Conservation (phyloP, 92 coral and sea anemone species). For the Palythoa grandiflora region DNA sequence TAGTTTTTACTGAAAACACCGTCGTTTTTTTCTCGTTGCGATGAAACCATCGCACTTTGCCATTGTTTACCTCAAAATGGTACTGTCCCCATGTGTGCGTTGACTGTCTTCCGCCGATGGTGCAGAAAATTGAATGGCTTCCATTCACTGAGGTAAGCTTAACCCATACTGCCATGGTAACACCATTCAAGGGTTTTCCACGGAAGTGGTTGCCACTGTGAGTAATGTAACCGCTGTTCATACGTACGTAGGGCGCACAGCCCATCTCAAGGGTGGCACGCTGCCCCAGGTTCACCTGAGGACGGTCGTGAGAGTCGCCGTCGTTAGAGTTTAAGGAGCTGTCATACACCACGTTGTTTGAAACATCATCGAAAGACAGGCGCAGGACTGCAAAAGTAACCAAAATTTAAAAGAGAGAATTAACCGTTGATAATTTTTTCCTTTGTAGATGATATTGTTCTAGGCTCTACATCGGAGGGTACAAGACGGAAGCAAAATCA, state of each 20-base stretch:
- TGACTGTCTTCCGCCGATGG: not conserved
- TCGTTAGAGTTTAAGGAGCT: conserved; percentile 35
- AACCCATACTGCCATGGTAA: conserved; percentile 43
- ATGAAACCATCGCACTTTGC: too few species aligned
- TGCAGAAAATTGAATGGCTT: not conserved
- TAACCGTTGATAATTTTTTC: too few species aligned
- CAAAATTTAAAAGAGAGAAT: too few species aligned
- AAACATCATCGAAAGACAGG: conserved; percentile 50
- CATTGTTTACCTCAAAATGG: too few species aligned
- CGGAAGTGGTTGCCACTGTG: conserved; percentile 23
- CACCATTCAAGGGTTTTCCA: not conserved
- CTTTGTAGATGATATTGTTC: too few species aligned
- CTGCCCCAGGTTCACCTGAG: conserved; percentile 27
- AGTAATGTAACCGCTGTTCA: conserved; percentile 55
- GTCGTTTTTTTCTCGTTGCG: too few species aligned
- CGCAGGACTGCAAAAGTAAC: conserved; percentile 41
- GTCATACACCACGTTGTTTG: conserved; percentile 24
- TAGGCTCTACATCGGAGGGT: too few species aligned
- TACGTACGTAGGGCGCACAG: conserved; percentile 50
- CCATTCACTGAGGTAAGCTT: conserved; percentile 26
- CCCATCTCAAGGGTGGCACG: conserved; percentile 45
- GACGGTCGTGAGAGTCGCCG: conserved; percentile 14
- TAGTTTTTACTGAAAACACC: too few species aligned
- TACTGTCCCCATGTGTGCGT: too few species aligned
- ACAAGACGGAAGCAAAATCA: too few species aligned